Evolutionary conservation across 2,797 vertebrate genomes (phyloP).

Genomic region (Gymnothorax javanicus): DNA sequence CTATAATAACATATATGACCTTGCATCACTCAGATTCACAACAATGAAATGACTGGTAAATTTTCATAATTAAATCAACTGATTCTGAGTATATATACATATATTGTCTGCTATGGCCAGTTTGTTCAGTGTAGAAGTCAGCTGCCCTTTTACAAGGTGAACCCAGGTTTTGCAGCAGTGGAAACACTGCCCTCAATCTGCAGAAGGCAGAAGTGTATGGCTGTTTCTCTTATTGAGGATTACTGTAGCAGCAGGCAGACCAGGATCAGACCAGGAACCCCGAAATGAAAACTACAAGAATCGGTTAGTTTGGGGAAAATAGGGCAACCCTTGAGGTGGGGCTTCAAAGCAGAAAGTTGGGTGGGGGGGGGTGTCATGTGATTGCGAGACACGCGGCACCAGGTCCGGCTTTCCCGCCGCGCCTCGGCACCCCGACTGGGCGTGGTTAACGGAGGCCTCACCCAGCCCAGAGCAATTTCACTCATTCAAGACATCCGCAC

Average conservation of each 20-base stretch:
- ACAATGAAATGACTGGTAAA: neutral
- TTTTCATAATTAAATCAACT: too few relatives aligned
- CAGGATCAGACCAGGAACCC: conserved; percentile 12
- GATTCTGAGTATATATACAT: too few relatives aligned
- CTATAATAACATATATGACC: neutral
- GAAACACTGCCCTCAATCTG: conserved; percentile 30
- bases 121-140: neutral
- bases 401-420: conserved; percentile 62
- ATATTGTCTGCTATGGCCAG: too few relatives aligned
- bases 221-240: neutral
- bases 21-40: neutral
- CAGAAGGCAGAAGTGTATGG: neutral
- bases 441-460: conserved; percentile 65
- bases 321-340: conserved; percentile 61
- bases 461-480: conserved; percentile 65
- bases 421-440: conserved; percentile 71
- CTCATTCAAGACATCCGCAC: conserved; percentile 76
- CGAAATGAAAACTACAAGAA: conserved; percentile 32
- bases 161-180: conserved; percentile 1
- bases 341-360: conserved; percentile 37
- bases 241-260: neutral
- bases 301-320: conserved; percentile 44
- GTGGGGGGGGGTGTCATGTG: conserved; percentile 59
- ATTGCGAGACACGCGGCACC: conserved; percentile 65
- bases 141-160: neutral